These are phyloP conservation scores for Leptothorax acervorum DNA, from an alignment of 2,888 invertebrate species.

Conservation along the genomic window DNA sequence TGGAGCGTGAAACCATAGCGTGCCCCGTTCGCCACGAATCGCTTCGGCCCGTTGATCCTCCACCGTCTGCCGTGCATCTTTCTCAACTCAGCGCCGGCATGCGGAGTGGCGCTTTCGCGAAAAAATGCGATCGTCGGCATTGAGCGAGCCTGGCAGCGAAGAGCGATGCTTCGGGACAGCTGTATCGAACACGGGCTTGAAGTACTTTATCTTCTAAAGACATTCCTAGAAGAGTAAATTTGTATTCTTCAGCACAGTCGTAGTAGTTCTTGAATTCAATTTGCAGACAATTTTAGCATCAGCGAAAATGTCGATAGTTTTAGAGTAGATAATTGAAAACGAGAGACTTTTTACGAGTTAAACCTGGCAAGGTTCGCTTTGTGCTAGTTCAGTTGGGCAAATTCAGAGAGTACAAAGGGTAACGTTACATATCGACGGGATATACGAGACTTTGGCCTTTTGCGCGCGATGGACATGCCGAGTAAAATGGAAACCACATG, in stretches of 20 bases:
- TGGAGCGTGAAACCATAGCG: constrained; percentile 73
- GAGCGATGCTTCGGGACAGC: not conserved
- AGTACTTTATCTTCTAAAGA: constrained; percentile 6
- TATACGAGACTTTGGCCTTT: constrained; percentile 30
- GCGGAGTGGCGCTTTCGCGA: constrained; percentile 34
- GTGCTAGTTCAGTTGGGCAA: not conserved
- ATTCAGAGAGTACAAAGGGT: constrained; percentile 23
- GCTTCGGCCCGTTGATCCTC: constrained; percentile 18
- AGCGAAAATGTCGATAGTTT: not conserved
- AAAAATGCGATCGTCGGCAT: constrained; percentile 29
- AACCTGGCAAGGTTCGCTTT: not conserved
- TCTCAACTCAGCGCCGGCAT: not conserved
- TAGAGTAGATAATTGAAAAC: not conserved
- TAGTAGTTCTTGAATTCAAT: not conserved
- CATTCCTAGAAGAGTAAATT: not conserved
- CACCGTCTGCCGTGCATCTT: constrained; percentile 30
- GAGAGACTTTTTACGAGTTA: not conserved
- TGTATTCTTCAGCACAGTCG: not conserved
- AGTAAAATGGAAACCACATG: constrained; percentile 42
- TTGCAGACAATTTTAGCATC: not conserved
- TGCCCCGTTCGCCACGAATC: constrained; percentile 41
- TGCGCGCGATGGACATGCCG: constrained; percentile 1
- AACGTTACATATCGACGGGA: constrained; percentile 33
- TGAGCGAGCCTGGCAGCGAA: not conserved
- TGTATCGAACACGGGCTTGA: not conserved